Percentiles rank a stretch among this genome's conserved stretches.
Conservation (phyloP, 1,140 invertebrate genomes). For the Oryzaephilus surinamensis region DNA sequence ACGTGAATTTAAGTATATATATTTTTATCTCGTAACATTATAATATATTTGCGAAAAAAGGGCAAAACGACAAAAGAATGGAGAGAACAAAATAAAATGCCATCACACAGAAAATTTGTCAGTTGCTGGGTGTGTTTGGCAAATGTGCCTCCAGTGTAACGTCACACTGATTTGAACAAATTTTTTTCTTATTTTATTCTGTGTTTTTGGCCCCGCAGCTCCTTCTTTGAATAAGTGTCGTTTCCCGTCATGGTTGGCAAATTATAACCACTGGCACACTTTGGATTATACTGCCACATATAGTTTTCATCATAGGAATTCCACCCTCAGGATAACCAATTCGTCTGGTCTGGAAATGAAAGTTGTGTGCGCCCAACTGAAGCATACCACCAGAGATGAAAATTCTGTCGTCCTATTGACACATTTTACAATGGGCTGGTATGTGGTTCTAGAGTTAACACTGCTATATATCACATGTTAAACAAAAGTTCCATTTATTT, state of each 20-base stretch:
- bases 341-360: constrained; percentile 47
- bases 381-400: constrained; percentile 43
- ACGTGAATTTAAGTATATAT: too few relatives aligned
- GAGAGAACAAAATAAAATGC: too few relatives aligned
- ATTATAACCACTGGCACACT: constrained; percentile 57
- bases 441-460: constrained; percentile 32
- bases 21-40: too few relatives aligned
- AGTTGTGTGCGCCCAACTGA: constrained; percentile 50
- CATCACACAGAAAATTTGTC: too few relatives aligned
- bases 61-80: too few relatives aligned
- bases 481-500: neutral
- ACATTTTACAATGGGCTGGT: constrained; percentile 57
- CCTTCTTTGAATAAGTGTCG: constrained; percentile 50
- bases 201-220: constrained; percentile 39
- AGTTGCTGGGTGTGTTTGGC: too few relatives aligned
- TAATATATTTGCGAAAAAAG: too few relatives aligned
- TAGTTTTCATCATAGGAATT: constrained; percentile 54
- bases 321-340: constrained; percentile 49
- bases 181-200: neutral
- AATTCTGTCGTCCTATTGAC: constrained; percentile 45
- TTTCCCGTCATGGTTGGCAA: constrained; percentile 56
- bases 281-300: constrained; percentile 56
- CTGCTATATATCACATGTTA: neutral
- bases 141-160: constrained; percentile 11
- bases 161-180: constrained; percentile 6